These are phyloP conservation scores for Eupithecia centaureata DNA, from an alignment of 2,888 invertebrate species.

Conservation along the genomic window DNA sequence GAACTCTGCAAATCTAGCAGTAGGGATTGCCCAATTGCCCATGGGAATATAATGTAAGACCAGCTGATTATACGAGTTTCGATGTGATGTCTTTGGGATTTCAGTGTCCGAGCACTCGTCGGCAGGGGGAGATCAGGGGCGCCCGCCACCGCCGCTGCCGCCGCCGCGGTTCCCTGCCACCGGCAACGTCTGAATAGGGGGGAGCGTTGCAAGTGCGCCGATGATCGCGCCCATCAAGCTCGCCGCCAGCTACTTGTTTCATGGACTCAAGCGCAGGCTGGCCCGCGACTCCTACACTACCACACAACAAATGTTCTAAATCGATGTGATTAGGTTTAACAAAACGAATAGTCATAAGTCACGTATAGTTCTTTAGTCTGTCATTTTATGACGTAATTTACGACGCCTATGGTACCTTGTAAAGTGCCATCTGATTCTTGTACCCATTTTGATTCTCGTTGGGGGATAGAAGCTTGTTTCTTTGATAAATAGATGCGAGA, in stretches of 20 bases:
- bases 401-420: slow-evolving; percentile 73
- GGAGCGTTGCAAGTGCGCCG: slow-evolving; percentile 84
- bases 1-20: too few relatives aligned
- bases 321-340: slow-evolving; percentile 81
- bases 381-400: slow-evolving; percentile 81
- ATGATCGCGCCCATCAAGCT: slow-evolving; percentile 86
- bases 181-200: slow-evolving; percentile 91
- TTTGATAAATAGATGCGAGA: slow-evolving; percentile 16
- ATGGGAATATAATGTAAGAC: not conserved
- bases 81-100: slow-evolving; percentile 35
- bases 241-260: slow-evolving; percentile 87
- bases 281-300: slow-evolving; percentile 77
- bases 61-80: not conserved
- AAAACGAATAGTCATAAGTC: slow-evolving; percentile 77
- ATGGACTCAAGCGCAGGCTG: slow-evolving; percentile 85
- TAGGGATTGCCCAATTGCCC: not conserved
- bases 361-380: slow-evolving; percentile 80
- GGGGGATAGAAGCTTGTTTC: slow-evolving; percentile 42
- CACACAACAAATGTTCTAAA: slow-evolving; percentile 84
- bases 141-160: slow-evolving; percentile 92
- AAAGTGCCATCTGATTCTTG: slow-evolving; percentile 76
- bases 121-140: slow-evolving; percentile 86
- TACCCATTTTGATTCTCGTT: slow-evolving; percentile 75
- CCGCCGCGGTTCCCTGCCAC: slow-evolving; percentile 91
- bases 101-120: slow-evolving; percentile 95